phyloP scores from a whole-genome alignment of 2,888 invertebrate species.

The Rugalucina vietnamica region DNA sequence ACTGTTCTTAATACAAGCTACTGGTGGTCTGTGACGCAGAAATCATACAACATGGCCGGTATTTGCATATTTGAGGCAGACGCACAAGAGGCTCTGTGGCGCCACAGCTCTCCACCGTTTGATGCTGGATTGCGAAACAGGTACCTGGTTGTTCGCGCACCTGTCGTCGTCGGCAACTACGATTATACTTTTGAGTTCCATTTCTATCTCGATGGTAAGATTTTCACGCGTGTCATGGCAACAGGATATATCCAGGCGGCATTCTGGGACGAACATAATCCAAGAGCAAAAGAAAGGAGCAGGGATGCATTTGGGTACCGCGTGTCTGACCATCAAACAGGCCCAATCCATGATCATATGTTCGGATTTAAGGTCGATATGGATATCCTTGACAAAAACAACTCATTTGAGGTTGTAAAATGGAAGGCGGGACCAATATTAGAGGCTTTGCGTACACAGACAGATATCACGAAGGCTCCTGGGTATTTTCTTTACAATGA shows the following conservation, averaged over 20 bases:
- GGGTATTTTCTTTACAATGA: constrained; percentile 63
- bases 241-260: constrained; percentile 67
- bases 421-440: constrained; percentile 66
- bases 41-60: constrained; percentile 46
- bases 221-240: constrained; percentile 61
- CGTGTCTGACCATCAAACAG: constrained; percentile 58
- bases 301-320: constrained; percentile 68
- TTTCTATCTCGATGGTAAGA: constrained; percentile 68
- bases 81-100: constrained; percentile 68
- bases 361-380: constrained; percentile 73
- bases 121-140: constrained; percentile 65
- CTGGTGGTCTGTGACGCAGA: constrained; percentile 54
- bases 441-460: constrained; percentile 56
- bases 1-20: constrained; percentile 63
- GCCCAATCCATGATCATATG: constrained; percentile 71
- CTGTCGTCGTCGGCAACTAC: constrained; percentile 70
- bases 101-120: constrained; percentile 59
- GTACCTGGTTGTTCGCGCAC: constrained; percentile 63
- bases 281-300: constrained; percentile 55
- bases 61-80: constrained; percentile 74
- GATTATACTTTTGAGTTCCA: constrained; percentile 72
- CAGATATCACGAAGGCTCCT: constrained; percentile 37
- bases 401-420: constrained; percentile 66
- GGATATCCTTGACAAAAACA: constrained; percentile 66
- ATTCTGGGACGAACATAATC: constrained; percentile 66